Percentiles rank a stretch among this genome's conserved stretches.
Evolutionary conservation across 2,888 invertebrate species (phyloP).

Genomic region (Parasteatoda lunata): DNA sequence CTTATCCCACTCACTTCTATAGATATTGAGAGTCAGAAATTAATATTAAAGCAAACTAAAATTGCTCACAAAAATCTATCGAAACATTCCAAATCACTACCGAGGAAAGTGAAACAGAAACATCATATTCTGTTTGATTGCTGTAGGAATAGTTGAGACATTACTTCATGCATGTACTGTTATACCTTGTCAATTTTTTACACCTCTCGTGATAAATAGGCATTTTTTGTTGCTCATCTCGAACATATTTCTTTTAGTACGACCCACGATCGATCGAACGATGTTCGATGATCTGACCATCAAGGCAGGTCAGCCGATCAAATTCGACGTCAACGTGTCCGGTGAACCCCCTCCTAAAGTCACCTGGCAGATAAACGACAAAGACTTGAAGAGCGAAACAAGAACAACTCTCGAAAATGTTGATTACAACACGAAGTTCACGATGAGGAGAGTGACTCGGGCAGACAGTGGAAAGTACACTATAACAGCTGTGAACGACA

Average conservation of each 20-base stretch:
- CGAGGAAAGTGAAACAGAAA: too few relatives aligned
- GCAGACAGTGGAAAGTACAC: slow-evolving; percentile 93
- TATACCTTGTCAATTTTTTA: too few relatives aligned
- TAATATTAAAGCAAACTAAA: too few relatives aligned
- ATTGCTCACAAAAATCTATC: too few relatives aligned
- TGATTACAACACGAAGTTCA: slow-evolving; percentile 89
- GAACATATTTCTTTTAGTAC: slow-evolving; percentile 70
- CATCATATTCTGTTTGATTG: too few relatives aligned
- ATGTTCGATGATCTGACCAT: slow-evolving; percentile 91
- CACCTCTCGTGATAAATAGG: too few relatives aligned
- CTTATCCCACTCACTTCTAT: too few relatives aligned
- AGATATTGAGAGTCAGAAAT: too few relatives aligned
- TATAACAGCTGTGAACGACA: slow-evolving; percentile 91
- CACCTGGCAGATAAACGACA: slow-evolving; percentile 91
- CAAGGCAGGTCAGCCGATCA: slow-evolving; percentile 93
- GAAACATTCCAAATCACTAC: too few relatives aligned
- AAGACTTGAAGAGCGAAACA: slow-evolving; percentile 78
- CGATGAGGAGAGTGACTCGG: slow-evolving; percentile 85
- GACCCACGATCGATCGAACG: slow-evolving; percentile 89
- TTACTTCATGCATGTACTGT: too few relatives aligned
- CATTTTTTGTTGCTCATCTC: neutral
- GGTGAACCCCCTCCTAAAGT: slow-evolving; percentile 97
- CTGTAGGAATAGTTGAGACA: too few relatives aligned
- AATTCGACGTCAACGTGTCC: slow-evolving; percentile 92
- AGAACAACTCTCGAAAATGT: slow-evolving; percentile 75